Evolutionary conservation across 35 echinoderm and acorn worm genomes (phyloP).

Genomic region (Apostichopus californicus): DNA sequence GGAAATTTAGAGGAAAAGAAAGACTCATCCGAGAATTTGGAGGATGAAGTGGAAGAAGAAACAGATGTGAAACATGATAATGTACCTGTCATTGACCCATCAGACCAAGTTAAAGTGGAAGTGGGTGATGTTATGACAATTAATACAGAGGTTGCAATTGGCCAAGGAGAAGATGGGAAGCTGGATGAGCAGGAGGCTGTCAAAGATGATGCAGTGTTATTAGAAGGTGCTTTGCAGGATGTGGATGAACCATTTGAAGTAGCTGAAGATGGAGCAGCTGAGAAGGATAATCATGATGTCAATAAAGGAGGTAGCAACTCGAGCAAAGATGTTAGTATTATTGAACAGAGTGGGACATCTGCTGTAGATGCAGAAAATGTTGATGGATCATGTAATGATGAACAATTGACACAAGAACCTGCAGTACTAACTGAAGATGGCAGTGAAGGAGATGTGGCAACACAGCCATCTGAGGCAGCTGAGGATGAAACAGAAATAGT

Average conservation of each 20-base stretch:
- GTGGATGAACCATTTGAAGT: neutral
- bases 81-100: neutral
- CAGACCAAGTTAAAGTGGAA: neutral
- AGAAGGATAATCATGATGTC: neutral
- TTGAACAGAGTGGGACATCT: neutral
- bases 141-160: neutral
- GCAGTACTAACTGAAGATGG: no score
- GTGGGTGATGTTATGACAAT: neutral
- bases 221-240: neutral
- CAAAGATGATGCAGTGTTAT: neutral
- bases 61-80: neutral
- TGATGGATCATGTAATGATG: neutral
- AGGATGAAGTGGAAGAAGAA: neutral
- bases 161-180: neutral
- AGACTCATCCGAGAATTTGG: neutral
- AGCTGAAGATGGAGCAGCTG: neutral
- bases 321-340: neutral
- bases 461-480: neutral
- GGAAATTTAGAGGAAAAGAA: neutral
- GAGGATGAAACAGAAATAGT: neutral
- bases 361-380: neutral
- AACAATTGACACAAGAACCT: neutral
- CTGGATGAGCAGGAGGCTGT: neutral
- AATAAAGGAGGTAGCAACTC: neutral
- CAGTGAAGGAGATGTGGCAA: no score